These are phyloP conservation scores for Rhopalosiphum maidis DNA, from an alignment of 1,140 invertebrate genomes.

Conservation along the genomic window DNA sequence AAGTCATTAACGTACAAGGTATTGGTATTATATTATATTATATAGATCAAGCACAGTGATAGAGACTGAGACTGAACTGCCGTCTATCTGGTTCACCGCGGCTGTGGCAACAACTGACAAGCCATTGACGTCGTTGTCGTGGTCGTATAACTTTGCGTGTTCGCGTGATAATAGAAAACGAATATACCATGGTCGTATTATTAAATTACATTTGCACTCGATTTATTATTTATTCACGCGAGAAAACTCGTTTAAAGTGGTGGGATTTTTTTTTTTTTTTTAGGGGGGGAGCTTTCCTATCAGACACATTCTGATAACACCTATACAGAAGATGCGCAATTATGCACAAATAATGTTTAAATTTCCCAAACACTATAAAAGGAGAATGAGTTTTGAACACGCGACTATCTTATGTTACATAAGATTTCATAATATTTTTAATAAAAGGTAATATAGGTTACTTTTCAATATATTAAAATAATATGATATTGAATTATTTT, in stretches of 20 bases:
- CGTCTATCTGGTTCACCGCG: not conserved
- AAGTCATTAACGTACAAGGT: not conserved
- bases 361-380: not conserved
- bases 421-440: not conserved
- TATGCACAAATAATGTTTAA: not conserved
- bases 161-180: not conserved
- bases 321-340: not conserved
- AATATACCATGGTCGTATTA: not conserved
- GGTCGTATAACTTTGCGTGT: not conserved
- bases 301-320: not conserved
- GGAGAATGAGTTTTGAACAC: accelerated
- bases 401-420: not conserved
- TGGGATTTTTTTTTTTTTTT: not conserved
- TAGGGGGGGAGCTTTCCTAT: not conserved
- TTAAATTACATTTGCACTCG: not conserved
- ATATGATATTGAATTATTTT: no score
- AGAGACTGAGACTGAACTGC: not conserved
- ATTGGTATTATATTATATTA: no score
- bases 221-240: conserved; percentile 16
- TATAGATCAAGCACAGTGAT: not conserved
- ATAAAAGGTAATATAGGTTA: not conserved
- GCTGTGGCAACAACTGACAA: not conserved
- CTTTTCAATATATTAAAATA: no score
- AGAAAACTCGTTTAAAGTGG: not conserved
- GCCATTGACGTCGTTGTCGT: not conserved